Evolutionary conservation across 2,113 vertebrate genomes (phyloP).

Genomic region (Astatoreochromis straeleni): DNA sequence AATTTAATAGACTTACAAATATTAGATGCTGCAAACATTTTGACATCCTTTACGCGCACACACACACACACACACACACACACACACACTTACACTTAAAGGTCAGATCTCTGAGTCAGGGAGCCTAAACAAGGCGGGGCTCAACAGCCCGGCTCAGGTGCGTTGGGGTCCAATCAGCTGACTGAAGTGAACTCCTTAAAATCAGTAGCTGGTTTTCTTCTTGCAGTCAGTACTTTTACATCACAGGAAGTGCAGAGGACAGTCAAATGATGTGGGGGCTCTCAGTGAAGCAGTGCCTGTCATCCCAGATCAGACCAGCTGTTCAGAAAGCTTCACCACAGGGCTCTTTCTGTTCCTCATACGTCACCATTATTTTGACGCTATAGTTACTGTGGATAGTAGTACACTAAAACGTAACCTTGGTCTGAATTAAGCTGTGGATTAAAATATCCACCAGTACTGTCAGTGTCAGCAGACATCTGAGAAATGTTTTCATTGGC

Average conservation of each 20-base stretch:
- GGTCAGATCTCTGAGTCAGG: not conserved
- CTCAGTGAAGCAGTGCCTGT: not conserved
- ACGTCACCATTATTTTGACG: not conserved
- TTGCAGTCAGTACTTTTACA: not conserved
- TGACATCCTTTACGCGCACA: not conserved
- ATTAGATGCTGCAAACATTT: not conserved
- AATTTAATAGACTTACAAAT: rapidly evolving
- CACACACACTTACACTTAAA: rapidly evolving
- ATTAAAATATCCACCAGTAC: rapidly evolving
- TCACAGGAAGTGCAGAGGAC: not conserved
- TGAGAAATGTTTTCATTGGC: not conserved
- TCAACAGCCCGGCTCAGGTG: rapidly evolving
- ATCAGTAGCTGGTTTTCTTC: rapidly evolving
- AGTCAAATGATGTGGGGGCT: not conserved
- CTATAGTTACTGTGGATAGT: not conserved
- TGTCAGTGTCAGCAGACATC: not conserved
- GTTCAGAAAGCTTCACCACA: not conserved
- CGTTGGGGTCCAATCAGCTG: not conserved
- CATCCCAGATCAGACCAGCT: not conserved
- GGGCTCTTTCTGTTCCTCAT: rapidly evolving
- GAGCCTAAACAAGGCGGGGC: not conserved
- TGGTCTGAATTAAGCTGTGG: not conserved
- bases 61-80: no score
- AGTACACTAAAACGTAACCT: rapidly evolving
- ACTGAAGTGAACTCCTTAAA: not conserved